phyloP scores from a whole-genome alignment of 2,888 invertebrate genomes.

The Tanytarsus gracilentus region DNA sequence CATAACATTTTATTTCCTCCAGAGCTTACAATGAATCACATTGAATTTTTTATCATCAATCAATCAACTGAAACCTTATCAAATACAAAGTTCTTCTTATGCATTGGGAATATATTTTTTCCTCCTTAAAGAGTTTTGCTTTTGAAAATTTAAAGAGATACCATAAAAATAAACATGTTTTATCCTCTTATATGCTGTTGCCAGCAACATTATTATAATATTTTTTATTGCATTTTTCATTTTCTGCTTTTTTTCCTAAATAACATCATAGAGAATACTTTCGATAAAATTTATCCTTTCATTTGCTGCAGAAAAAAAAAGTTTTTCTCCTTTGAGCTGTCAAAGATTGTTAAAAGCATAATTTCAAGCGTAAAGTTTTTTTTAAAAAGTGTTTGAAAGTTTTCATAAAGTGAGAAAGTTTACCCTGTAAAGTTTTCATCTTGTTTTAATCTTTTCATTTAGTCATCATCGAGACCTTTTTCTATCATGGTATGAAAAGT shows the following conservation, averaged over 20 bases:
- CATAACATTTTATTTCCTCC: not conserved
- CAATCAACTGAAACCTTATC: conserved; percentile 7
- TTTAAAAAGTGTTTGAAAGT: too few species aligned
- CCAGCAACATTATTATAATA: not conserved
- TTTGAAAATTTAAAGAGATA: not conserved
- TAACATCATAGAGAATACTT: too few species aligned
- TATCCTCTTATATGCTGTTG: not conserved
- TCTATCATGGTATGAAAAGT: not conserved
- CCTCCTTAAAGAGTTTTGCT: not conserved
- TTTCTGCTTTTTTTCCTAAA: not conserved
- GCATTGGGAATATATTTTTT: not conserved
- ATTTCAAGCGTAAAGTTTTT: too few species aligned
- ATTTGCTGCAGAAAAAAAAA: not conserved
- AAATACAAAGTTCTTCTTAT: not conserved
- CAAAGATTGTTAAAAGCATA: not conserved
- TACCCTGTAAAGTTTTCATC: not conserved
- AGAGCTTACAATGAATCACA: conserved; percentile 26
- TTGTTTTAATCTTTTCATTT: conserved; percentile 1
- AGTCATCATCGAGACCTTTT: not conserved
- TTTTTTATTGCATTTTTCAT: not conserved
- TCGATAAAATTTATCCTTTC: not conserved
- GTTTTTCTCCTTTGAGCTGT: conserved; percentile 2
- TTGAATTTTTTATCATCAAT: conserved; percentile 21
- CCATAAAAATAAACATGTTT: not conserved
- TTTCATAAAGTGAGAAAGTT: conserved; percentile 4